Percentiles rank a stretch among this genome's conserved stretches.
Evolutionary conservation across 2,888 invertebrate genomes (phyloP).

Genomic region (Synergus itoensis): DNA sequence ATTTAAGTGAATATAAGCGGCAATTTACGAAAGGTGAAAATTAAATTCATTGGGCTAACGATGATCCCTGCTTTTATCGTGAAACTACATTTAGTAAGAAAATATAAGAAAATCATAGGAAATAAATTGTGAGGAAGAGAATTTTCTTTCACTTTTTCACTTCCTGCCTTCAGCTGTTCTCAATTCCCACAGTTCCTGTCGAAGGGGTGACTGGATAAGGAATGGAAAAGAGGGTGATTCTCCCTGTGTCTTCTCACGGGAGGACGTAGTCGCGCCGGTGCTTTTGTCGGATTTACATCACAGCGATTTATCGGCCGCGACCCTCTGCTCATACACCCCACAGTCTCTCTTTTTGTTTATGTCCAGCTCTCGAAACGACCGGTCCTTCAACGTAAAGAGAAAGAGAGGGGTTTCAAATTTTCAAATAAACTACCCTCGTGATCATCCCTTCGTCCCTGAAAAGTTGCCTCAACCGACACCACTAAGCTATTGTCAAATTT

Average conservation of each 20-base stretch:
- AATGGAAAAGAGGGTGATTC: conserved; percentile 49
- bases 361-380: conserved; percentile 60
- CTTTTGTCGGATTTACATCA: conserved; percentile 58
- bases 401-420: conserved; percentile 24
- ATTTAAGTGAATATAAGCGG: no score
- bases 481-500: conserved; percentile 13
- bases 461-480: not conserved
- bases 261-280: conserved; percentile 42
- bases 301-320: conserved; percentile 65
- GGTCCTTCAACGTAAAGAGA: conserved; percentile 47
- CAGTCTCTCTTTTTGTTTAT: conserved; percentile 56
- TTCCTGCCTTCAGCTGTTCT: conserved; percentile 65
- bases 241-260: conserved; percentile 47
- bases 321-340: conserved; percentile 43
- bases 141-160: conserved; percentile 44
- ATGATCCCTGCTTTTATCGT: not conserved
- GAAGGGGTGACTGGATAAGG: conserved; percentile 67
- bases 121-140: not conserved
- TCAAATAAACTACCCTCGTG: conserved; percentile 30
- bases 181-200: conserved; percentile 71
- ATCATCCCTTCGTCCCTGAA: conserved; percentile 17
- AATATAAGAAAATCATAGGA: not conserved
- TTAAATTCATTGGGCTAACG: not conserved
- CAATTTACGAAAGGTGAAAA: no score
- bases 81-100: not conserved